phyloP scores from a whole-genome alignment of 2,113 vertebrate genomes.

The Burhinus oedicnemus region DNA sequence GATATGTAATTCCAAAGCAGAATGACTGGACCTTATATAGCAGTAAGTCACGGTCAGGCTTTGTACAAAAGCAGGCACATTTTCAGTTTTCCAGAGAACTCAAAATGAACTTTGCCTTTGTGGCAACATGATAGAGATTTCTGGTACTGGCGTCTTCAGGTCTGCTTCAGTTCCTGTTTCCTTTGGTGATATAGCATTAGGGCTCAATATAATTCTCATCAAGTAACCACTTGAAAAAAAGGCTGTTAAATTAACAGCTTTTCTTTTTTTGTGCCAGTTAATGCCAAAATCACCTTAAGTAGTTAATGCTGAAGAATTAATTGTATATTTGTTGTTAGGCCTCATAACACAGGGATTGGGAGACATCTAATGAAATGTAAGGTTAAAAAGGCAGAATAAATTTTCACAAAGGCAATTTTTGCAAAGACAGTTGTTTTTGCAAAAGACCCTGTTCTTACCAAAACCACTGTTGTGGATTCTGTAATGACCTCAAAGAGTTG shows the following conservation, averaged over 20 bases:
- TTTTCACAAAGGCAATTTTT: neutral
- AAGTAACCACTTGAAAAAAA: neutral
- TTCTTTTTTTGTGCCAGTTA: neutral
- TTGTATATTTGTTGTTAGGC: neutral
- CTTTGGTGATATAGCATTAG: neutral
- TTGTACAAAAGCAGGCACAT: neutral
- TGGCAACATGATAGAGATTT: neutral
- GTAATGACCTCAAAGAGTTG: neutral
- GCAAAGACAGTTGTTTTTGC: neutral
- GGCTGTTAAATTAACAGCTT: neutral
- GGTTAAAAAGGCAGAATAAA: neutral
- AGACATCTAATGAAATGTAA: neutral
- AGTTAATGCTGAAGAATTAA: neutral
- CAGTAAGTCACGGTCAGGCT: neutral
- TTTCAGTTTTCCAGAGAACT: neutral
- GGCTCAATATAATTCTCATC: neutral
- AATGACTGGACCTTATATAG: neutral
- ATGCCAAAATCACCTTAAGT: neutral
- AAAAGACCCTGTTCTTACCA: neutral
- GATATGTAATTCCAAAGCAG: neutral
- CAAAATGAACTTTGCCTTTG: neutral
- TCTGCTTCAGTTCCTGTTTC: neutral
- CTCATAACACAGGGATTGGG: neutral
- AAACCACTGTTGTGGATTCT: neutral
- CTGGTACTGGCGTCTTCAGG: neutral